Conservation (phyloP, 2,113 vertebrate species). For the Eidolon helvum region DNA sequence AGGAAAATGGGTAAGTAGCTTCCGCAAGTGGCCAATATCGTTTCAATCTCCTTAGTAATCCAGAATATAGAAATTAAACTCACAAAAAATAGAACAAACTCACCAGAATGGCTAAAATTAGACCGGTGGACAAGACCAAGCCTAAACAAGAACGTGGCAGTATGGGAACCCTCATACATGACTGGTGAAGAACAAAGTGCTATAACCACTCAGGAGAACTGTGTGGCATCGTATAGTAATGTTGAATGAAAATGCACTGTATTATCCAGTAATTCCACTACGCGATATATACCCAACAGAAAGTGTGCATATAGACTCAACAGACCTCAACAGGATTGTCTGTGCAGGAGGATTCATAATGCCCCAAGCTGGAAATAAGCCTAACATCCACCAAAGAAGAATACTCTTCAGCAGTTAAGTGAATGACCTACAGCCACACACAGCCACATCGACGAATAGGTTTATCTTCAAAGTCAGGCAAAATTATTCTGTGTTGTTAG, state of each 20-base stretch:
- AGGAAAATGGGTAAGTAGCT: not conserved
- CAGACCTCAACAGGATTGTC: not conserved
- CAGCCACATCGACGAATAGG: not conserved
- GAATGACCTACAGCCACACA: not conserved
- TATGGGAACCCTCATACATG: not conserved
- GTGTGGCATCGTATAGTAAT: not conserved
- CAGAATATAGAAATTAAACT: conserved; percentile 14
- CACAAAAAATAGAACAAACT: not conserved
- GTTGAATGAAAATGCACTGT: not conserved
- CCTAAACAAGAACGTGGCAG: not conserved
- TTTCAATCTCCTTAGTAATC: not conserved
- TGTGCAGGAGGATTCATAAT: not conserved
- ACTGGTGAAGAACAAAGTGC: not conserved
- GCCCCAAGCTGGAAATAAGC: not conserved
- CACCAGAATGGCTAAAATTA: not conserved
- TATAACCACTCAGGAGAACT: not conserved
- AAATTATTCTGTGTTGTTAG: not conserved
- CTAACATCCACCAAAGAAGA: not conserved
- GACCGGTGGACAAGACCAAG: not conserved
- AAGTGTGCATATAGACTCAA: not conserved
- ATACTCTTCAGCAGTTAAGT: not conserved
- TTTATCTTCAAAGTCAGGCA: not conserved
- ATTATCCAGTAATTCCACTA: not conserved
- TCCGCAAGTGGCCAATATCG: not conserved
- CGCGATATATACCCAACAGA: not conserved